Base-by-base conservation (phyloP, 2,797 vertebrate species). In the Myripristis jacobus region DNA sequence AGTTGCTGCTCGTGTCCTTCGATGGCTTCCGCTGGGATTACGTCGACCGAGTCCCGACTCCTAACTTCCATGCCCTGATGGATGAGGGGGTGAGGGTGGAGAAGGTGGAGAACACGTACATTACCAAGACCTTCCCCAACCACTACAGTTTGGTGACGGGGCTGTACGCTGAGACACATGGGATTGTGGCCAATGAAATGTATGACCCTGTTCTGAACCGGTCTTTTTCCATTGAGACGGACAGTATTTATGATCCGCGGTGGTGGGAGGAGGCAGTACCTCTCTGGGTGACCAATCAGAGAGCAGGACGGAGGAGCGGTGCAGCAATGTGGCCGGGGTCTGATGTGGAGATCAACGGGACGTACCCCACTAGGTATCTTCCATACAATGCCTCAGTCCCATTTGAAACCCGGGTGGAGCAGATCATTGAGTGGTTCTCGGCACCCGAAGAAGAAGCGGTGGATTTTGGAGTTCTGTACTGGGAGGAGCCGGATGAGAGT, bases 21-120 rank as follows among this genome's bases (percentile, higher is more conserved):
- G 97, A 98, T 31, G 96, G 97, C 61, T 98, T 98, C 87, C 95
- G 96, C 16, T 98, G 96, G 96, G 97, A 98, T 92, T 98, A 98
- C 70, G 83, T 97, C 16, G 77, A 95, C 62, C 95, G 93, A 36
- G 94, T 96, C 50, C 82, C 95, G 1, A 95, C 92, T 0, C 96
- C 95, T 15, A 94, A 91, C 86, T 98, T 98, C 58, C 88, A 88
- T 31, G 88, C 76, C 64, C 56, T 95, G 73, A 95, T 95, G 74
- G 69, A 88, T 0, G 88, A 92, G 0, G 96, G 97, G 3, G 94
- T 96, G 75, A 93, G 77, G 1, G 94, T 97, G 81, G 93, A 94
- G 76, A 90, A 90, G 36, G 94, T 98, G 77, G 93, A 93, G 38
- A 96, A 95, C 1, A 88, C 94, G n/a, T 98, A 96, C 81, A 91